These are phyloP conservation scores for Nemopilema nomurai DNA, from an alignment of 30 jellyfish, hydroid and myxozoan species.

Conservation along the genomic window DNA sequence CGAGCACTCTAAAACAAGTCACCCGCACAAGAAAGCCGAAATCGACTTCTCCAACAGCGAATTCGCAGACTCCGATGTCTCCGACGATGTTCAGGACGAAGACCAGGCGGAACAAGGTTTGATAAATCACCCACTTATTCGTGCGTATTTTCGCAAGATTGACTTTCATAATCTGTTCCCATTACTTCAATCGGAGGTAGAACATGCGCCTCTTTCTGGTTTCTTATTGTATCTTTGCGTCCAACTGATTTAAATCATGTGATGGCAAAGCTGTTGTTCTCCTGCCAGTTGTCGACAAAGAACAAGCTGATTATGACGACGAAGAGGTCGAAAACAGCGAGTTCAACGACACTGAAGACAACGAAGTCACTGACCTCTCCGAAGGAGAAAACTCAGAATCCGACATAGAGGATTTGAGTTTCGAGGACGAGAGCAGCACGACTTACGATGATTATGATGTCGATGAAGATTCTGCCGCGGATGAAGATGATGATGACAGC, in stretches of 20 bases:
- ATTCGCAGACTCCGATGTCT: slow-evolving; percentile 22
- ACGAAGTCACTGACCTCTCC: slow-evolving; percentile 45
- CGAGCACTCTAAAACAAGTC: neutral
- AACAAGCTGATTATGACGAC: slow-evolving; percentile 62
- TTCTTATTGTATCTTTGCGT: no score
- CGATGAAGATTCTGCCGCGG: slow-evolving; percentile 76
- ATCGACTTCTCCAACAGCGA: slow-evolving; percentile 48
- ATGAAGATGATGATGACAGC: slow-evolving; percentile 60
- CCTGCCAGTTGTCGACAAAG: slow-evolving; percentile 36
- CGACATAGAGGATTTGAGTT: slow-evolving; percentile 39
- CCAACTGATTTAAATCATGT: no score
- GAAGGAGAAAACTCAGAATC: slow-evolving; percentile 47
- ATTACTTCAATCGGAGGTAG: no score
- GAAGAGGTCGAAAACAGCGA: slow-evolving; percentile 42
- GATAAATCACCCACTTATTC: neutral
- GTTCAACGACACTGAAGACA: slow-evolving; percentile 37
- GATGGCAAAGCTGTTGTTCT: neutral
- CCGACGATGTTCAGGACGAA: slow-evolving; percentile 47
- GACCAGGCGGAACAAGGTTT: slow-evolving; percentile 28
- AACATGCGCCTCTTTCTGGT: no score
- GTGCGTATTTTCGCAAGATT: neutral
- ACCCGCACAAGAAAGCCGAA: slow-evolving; percentile 50
- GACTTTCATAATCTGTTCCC: no score
- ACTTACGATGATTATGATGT: slow-evolving; percentile 64
- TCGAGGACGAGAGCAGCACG: slow-evolving; percentile 36